Evolutionary conservation across 2,797 vertebrate genomes (phyloP), one percentile per base, ranked within the genome.

Genomic region (Ara ararauna): DNA sequence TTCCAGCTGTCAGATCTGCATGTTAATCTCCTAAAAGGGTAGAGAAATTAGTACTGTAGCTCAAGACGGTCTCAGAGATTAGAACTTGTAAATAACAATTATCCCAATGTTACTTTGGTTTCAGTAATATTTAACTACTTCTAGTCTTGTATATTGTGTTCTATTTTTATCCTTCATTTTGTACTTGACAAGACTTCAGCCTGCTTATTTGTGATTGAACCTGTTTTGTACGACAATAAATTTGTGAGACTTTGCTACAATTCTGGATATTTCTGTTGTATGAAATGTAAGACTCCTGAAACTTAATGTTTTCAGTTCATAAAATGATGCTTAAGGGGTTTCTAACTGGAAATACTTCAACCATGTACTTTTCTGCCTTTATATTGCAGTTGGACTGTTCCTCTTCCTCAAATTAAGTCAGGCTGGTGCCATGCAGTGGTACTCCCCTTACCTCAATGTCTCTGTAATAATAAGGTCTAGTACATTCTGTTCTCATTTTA

Each of bases 131-230:
- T 95, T 94, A 89, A 94, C 79, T 93, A 47, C 56, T 93, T 84
- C 22, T 76, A 80, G 77, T 71, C 70, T 93, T 97, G 92, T 95
- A 96, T 81, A 95, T 86, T 82, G 81, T 90, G 71, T 96, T 93
- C 61, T 94, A 84, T 94, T 96, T 96, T 97, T 95, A 84, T 96
- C 90, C 79, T 80, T 71, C 89, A 40, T 95, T 94, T 97, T 95
- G 79, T 96, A 95, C 95, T 97, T 96, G 84, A 72, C 81, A 82
- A 94, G 53, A 83, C 56, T 94, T 96, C 87, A 84, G 65, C 88
- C 77, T 76, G 75, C 42, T 91, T 82, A 93, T 94, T 94, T 95
- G 89, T 94, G 18, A 73, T 34, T 61, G 18, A 89, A 71, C 60
- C 70, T 13, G 2, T 97, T 93, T 97, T 94, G 80, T 89, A 81